Conservation (phyloP, 2,888 invertebrate species). For the Aleiodes leptofemur region DNA sequence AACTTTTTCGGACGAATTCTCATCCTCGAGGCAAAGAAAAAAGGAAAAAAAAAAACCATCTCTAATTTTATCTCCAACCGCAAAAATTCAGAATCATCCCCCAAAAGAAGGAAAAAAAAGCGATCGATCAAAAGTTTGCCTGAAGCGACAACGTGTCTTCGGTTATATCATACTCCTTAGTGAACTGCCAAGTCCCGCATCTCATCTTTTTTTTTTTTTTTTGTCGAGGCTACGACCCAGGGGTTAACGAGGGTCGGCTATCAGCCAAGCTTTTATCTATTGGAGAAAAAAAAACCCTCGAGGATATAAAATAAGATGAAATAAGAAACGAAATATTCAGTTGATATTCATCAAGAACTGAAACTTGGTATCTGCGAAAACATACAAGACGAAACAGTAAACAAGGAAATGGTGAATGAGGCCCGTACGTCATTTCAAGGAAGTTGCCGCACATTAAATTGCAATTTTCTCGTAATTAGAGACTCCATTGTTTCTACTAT, state of each 20-base stretch:
- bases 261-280: slow-evolving; percentile 14
- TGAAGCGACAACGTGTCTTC: slow-evolving; percentile 51
- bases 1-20: background rate
- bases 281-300: slow-evolving; percentile 4
- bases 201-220: slow-evolving; percentile 30
- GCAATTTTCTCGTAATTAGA: slow-evolving; percentile 55
- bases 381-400: slow-evolving; percentile 19
- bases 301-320: slow-evolving; percentile 24
- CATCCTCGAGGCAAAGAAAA: background rate
- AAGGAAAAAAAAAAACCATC: background rate
- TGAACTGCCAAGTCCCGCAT: slow-evolving; percentile 23
- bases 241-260: slow-evolving; percentile 49
- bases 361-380: background rate
- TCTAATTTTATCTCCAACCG: slow-evolving; percentile 12
- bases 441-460: slow-evolving; percentile 44
- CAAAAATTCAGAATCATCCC: slow-evolving; percentile 21
- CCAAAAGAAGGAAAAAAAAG: slow-evolving; percentile 7
- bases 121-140: slow-evolving; percentile 51
- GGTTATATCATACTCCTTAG: slow-evolving; percentile 42
- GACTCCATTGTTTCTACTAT: slow-evolving; percentile 48
- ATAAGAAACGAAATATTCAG: slow-evolving; percentile 4
- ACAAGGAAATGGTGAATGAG: slow-evolving; percentile 12
- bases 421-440: slow-evolving; percentile 38
- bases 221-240: slow-evolving; percentile 32
- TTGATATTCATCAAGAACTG: slow-evolving; percentile 25